phyloP scores from a whole-genome alignment of 2,113 vertebrate genomes.

The Mormyrus lacerda region DNA sequence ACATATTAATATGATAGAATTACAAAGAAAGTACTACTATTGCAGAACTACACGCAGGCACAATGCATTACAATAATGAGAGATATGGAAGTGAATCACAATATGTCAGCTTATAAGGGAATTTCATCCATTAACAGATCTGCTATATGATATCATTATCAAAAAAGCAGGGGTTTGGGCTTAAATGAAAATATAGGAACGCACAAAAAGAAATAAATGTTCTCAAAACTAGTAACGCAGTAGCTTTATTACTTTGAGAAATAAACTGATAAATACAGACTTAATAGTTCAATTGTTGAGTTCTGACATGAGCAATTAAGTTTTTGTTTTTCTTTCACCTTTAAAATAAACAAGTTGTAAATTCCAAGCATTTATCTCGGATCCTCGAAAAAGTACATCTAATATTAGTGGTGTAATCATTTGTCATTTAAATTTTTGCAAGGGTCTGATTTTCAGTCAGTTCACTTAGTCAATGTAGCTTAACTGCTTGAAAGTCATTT shows the following conservation, averaged over 20 bases:
- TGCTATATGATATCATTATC: conserved; percentile 9
- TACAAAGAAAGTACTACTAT: conserved; percentile 11
- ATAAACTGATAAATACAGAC: neutral
- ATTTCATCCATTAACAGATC: conserved; percentile 15
- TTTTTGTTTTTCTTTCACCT: neutral
- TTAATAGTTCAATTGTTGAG: neutral
- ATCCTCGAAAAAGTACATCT: neutral
- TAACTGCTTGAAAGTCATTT: neutral
- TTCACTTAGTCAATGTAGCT: conserved; percentile 1
- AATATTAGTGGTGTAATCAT: neutral
- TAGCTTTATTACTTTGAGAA: neutral
- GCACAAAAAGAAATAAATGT: neutral
- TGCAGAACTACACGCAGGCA: neutral
- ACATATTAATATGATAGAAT: neutral
- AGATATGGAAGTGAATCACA: neutral
- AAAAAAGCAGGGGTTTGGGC: neutral
- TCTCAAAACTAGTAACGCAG: neutral
- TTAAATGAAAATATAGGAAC: neutral
- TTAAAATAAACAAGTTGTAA: neutral
- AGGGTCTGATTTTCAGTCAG: neutral
- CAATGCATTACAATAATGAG: conserved; percentile 11
- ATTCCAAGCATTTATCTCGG: neutral
- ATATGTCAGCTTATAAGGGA: neutral
- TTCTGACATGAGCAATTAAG: neutral
- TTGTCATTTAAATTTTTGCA: neutral